A percentile compares a stretch with the other conserved stretches of the same genome.
Conservation (phyloP, 1,140 invertebrate genomes). For the Ceratoteleas bidentatus region DNA sequence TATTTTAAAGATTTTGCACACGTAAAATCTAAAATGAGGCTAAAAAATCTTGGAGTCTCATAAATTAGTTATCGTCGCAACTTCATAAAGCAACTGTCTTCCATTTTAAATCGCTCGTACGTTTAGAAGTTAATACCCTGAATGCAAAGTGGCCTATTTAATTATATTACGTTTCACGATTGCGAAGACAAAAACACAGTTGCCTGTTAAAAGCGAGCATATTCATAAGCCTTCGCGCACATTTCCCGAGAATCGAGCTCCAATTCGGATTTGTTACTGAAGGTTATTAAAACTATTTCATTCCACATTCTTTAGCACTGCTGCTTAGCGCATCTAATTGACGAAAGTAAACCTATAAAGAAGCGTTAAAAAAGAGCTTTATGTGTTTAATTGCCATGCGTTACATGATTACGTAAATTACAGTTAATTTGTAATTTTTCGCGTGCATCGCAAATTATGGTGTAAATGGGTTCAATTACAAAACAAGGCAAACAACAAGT, state of each 20-base stretch:
- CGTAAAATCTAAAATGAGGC: too few species aligned
- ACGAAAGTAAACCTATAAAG: slow-evolving; percentile 55
- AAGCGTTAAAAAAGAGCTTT: slow-evolving; percentile 54
- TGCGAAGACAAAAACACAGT: slow-evolving; percentile 17
- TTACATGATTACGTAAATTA: slow-evolving; percentile 58
- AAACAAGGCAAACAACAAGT: slow-evolving; percentile 49
- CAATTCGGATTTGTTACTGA: slow-evolving; percentile 32
- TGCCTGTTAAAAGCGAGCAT: slow-evolving; percentile 8
- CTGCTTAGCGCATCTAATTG: slow-evolving; percentile 54
- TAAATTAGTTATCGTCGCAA: too few species aligned
- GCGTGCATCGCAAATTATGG: slow-evolving; percentile 51
- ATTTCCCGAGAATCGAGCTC: slow-evolving; percentile 36
- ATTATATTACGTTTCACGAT: slow-evolving; percentile 5
- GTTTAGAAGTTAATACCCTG: not conserved
- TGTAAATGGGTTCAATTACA: slow-evolving; percentile 57
- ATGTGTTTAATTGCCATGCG: slow-evolving; percentile 53
- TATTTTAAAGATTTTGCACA: too few species aligned
- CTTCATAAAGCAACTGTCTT: too few species aligned
- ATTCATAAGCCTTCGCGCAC: slow-evolving; percentile 25
- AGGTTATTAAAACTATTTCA: slow-evolving; percentile 45
- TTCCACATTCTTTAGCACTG: slow-evolving; percentile 26
- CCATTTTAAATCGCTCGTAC: not conserved
- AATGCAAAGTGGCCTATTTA: not conserved
- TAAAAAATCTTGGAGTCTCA: too few species aligned
- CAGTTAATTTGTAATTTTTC: slow-evolving; percentile 55